Evolutionary conservation across 1,140 invertebrate genomes (phyloP).

Genomic region (Ooceraea biroi): DNA sequence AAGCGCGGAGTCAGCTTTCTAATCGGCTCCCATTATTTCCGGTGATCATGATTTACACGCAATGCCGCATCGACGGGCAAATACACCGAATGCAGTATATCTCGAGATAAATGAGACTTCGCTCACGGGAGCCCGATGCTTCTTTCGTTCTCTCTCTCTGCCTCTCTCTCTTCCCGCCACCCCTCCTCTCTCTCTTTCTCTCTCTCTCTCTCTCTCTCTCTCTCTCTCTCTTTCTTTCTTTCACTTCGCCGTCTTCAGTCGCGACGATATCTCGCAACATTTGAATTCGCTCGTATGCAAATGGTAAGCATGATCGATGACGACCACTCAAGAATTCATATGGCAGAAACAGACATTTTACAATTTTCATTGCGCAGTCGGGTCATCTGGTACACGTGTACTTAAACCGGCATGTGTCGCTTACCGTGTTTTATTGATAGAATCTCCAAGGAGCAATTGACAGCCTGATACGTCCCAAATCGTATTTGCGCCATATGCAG

Average conservation of each 20-base stretch:
- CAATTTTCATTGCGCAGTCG: conserved; percentile 43
- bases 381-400: conserved; percentile 26
- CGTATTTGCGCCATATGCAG: conserved; percentile 18
- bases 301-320: conserved; percentile 60
- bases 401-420: conserved; percentile 15
- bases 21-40: conserved; percentile 75
- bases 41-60: conserved; percentile 71
- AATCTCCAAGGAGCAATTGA: conserved; percentile 13
- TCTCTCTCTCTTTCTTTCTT: background rate
- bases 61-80: conserved; percentile 64
- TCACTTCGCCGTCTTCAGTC: conserved; percentile 45
- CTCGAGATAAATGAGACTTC: conserved; percentile 70
- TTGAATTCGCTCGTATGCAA: conserved; percentile 44
- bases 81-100: conserved; percentile 59
- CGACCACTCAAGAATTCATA: conserved; percentile 29
- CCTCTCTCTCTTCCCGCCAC: too few species aligned
- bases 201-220: too few species aligned
- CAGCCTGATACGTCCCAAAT: conserved; percentile 4
- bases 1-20: conserved; percentile 68
- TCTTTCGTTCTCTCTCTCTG: background rate
- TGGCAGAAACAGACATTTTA: conserved; percentile 43
- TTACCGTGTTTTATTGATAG: conserved; percentile 15
- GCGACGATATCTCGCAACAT: conserved; percentile 52
- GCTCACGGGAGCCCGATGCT: conserved; percentile 14
- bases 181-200: too few species aligned